phyloP scores from a whole-genome alignment of 2,113 vertebrate species.

The Gambusia affinis region DNA sequence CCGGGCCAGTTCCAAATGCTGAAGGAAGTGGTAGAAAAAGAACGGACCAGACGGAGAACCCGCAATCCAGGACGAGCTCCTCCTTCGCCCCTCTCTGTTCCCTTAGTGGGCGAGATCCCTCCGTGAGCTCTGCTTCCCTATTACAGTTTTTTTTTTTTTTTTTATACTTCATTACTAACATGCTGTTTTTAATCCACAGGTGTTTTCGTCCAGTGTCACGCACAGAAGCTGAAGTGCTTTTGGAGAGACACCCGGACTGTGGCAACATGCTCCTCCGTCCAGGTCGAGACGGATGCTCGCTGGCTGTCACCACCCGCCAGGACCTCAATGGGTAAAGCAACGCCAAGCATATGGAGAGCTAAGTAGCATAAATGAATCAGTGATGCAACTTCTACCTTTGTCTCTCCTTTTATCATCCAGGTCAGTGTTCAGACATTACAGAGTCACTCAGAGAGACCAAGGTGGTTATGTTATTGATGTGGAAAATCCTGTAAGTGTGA shows the following conservation, averaged over 20 bases:
- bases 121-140: constrained; percentile 70
- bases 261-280: constrained; percentile 88
- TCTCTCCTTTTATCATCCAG: constrained; percentile 26
- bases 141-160: background rate
- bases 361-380: background rate
- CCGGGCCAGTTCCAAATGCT: constrained; percentile 87
- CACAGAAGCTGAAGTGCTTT: constrained; percentile 84
- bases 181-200: constrained; percentile 57
- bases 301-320: constrained; percentile 85
- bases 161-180: background rate
- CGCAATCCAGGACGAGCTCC: constrained; percentile 73
- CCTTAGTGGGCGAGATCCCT: constrained; percentile 79
- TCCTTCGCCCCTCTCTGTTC: constrained; percentile 75
- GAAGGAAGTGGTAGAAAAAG: constrained; percentile 83
- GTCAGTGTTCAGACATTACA: constrained; percentile 85
- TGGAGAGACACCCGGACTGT: constrained; percentile 83
- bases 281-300: constrained; percentile 77
- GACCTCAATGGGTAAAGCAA: constrained; percentile 80
- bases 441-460: constrained; percentile 80
- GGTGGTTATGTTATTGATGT: constrained; percentile 85
- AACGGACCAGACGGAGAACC: constrained; percentile 76
- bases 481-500: constrained; percentile 84
- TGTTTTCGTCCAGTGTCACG: constrained; percentile 87
- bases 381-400: background rate
- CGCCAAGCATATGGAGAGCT: constrained; percentile 2